Conservation (phyloP, 30 jellyfish, hydroid and myxozoan species). For the Nemopilema nomurai region DNA sequence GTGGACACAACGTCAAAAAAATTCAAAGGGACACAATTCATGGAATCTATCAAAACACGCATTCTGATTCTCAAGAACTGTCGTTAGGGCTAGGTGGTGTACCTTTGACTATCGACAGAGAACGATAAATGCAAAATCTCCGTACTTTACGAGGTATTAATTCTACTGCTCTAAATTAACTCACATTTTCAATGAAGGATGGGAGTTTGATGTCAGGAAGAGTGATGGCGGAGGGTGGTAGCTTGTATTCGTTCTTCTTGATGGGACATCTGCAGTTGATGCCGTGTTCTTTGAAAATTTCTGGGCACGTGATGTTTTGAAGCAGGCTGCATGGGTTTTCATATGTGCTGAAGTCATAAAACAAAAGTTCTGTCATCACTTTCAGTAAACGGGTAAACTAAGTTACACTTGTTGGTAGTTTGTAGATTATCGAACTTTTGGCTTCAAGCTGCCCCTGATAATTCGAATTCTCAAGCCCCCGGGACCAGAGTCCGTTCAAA, state of each 20-base stretch:
- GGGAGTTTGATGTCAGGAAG: constrained; percentile 73
- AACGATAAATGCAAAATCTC: no score
- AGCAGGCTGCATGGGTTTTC: constrained; percentile 67
- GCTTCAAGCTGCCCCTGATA: neutral
- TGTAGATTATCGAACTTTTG: no score
- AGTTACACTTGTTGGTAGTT: no score
- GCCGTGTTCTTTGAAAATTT: constrained; percentile 61
- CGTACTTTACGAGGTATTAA: no score
- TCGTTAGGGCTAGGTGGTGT: no score
- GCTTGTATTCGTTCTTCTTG: constrained; percentile 54
- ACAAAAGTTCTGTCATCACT: neutral
- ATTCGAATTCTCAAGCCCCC: neutral
- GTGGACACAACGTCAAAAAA: no score
- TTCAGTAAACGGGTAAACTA: neutral
- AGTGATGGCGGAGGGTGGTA: constrained; percentile 28
- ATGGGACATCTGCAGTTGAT: constrained; percentile 89
- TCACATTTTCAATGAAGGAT: constrained; percentile 77
- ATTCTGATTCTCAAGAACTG: no score
- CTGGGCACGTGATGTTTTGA: constrained; percentile 78
- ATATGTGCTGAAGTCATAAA: constrained; percentile 68
- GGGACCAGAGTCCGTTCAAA: no score
- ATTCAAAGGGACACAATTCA: no score
- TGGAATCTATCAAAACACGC: no score
- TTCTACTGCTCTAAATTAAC: no score
- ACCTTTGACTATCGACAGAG: no score